Evolutionary conservation across 2,113 vertebrate species (phyloP), one percentile per base, ranked within the genome.

Genomic region (Xyliphius kryptos): DNA sequence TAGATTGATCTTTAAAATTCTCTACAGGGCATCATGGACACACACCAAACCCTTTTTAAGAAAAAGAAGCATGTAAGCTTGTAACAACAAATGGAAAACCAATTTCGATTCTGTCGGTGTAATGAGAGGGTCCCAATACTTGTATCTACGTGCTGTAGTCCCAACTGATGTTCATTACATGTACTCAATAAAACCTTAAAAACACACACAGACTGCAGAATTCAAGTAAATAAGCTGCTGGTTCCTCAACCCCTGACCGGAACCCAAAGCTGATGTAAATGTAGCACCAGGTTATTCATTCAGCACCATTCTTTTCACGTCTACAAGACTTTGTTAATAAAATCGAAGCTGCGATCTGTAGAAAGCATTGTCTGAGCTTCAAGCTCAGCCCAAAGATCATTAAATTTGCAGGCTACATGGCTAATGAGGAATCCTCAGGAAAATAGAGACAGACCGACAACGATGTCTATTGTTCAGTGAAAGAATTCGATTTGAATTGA

Each of bases 171-270:
- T 10, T 10, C 37, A 38, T 6, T 6, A 10, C 10, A 38, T 38
- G 10, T 38, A 38, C 10, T 12, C 3, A 41, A 41, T 7, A 1
- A 41, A 41, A 41, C 6, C 13, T 7, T 41, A 41, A 12, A 15
- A 67, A 48, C 16, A 61, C 15, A 16, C 20, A 56, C 41, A 38
- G n/a, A 8, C 6, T 54, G 38, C 51, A 65, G 38, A 61, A 74
- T 76, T 82, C 70, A 82, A 82, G 82, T 76, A 78, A 44, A 76
- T 10, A 44, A 75, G 74, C 77, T 76, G 78, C 73, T 75, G 61
- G 60, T 71, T 74, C 32, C 77, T 76, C 74, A 80, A 78, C 63
- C 73, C 77, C 75, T 61, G 75, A 76, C 63, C 61, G 56, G 55
- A 74, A 68, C 62, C 68, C 15, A 22, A 49, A 32, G 46, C 43